phyloP scores from a whole-genome alignment of 2,888 invertebrate genomes.

The Polylopha cassiicola region DNA sequence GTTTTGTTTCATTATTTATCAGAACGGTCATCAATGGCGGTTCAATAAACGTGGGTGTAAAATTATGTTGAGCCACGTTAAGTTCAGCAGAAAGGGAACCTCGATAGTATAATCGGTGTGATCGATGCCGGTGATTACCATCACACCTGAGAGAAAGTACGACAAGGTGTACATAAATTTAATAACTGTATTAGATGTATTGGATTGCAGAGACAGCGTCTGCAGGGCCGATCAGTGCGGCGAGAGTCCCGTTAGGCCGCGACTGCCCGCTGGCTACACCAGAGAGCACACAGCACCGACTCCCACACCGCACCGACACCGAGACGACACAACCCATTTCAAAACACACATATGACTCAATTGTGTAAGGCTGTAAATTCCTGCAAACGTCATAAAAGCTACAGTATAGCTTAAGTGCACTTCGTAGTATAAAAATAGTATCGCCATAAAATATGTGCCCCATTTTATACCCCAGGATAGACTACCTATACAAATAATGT shows the following conservation, averaged over 20 bases:
- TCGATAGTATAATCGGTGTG: conserved; percentile 47
- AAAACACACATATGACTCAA: conserved; percentile 54
- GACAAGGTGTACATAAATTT: conserved; percentile 60
- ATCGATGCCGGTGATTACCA: conserved; percentile 61
- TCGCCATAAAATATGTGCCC: too few species aligned
- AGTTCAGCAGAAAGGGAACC: conserved; percentile 48
- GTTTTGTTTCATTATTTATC: conserved; percentile 5
- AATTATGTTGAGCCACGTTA: conserved; percentile 40
- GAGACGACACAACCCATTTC: conserved; percentile 58
- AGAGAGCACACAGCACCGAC: too few species aligned
- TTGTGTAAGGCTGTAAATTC: conserved; percentile 38
- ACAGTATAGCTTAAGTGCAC: not conserved
- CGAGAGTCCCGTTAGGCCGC: conserved; percentile 57
- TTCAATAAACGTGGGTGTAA: conserved; percentile 34
- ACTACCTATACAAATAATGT: too few species aligned
- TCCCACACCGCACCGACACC: too few species aligned
- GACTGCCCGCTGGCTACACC: conserved; percentile 29
- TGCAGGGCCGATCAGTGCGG: conserved; percentile 58
- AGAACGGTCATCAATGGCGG: conserved; percentile 9
- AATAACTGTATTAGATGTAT: conserved; percentile 73
- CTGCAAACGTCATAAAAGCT: conserved; percentile 6
- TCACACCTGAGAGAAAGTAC: conserved; percentile 65
- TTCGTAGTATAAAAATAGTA: too few species aligned
- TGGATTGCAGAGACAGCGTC: conserved; percentile 63
- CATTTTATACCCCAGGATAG: too few species aligned